These are phyloP conservation scores for Pantherophis vulpinus DNA, from an alignment of 2,797 vertebrate species.

Conservation along the genomic window DNA sequence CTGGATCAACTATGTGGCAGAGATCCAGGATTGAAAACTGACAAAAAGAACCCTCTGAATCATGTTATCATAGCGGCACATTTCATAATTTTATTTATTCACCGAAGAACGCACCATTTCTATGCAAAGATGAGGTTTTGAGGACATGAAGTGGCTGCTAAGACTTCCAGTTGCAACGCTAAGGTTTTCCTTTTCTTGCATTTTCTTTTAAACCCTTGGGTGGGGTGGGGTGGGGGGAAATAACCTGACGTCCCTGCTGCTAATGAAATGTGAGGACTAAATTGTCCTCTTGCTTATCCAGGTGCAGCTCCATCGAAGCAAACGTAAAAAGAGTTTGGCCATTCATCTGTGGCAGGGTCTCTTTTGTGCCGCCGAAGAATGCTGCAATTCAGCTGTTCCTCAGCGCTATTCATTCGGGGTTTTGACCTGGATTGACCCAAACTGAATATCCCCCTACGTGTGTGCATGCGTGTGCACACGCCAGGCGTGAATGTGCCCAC, in stretches of 20 bases:
- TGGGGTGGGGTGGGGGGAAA: not conserved
- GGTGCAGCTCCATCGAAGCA: conserved; percentile 29
- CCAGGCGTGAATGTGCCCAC: not conserved
- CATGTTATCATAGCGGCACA: not conserved
- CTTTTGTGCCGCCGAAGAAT: conserved; percentile 4
- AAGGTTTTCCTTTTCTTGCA: not conserved
- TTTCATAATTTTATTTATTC: not conserved
- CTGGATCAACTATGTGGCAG: not conserved
- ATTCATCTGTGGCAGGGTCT: not conserved
- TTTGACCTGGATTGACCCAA: conserved; percentile 60
- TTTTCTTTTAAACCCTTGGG: not conserved
- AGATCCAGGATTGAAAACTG: not conserved
- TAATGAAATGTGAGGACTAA: not conserved
- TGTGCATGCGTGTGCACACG: too few relatives aligned
- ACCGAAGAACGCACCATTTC: not conserved
- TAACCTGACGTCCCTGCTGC: accelerated
- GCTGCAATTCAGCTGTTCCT: conserved; percentile 24
- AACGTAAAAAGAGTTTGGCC: conserved; percentile 28
- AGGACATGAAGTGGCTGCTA: not conserved
- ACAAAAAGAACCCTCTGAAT: not conserved
- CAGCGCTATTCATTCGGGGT: conserved; percentile 7
- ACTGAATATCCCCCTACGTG: conserved; percentile 18
- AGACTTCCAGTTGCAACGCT: not conserved
- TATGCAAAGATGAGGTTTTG: not conserved
- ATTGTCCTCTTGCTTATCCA: conserved; percentile 8